phyloP scores from a whole-genome alignment of 2,797 vertebrate genomes.

The Pelodytes ibericus region DNA sequence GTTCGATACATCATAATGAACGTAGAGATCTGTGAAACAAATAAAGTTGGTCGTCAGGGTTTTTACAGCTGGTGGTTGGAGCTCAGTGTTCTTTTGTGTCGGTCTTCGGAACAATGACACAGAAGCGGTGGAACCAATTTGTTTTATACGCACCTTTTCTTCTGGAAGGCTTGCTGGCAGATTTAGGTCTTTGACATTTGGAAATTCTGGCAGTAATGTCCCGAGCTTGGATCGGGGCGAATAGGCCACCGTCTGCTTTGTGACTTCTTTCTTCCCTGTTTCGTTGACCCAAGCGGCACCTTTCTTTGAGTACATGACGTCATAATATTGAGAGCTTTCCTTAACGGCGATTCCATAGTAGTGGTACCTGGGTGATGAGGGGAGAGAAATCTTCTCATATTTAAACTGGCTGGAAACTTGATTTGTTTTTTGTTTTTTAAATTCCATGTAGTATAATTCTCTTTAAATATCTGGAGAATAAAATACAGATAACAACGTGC shows the following conservation, averaged over 20 bases:
- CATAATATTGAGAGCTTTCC: constrained; percentile 96
- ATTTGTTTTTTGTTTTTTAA: too few species aligned
- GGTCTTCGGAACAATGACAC: constrained; percentile 56
- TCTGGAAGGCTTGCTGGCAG: constrained; percentile 96
- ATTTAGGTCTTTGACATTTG: constrained; percentile 99
- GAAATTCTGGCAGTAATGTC: constrained; percentile 97
- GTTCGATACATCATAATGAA: constrained; percentile 99
- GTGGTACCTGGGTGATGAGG: constrained; percentile 83
- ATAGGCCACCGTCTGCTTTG: constrained; percentile 99
- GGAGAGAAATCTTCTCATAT: constrained; percentile 5
- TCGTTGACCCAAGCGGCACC: constrained; percentile 98
- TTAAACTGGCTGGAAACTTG: too few species aligned
- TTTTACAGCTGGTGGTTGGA: neutral
- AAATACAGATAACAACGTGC: too few species aligned
- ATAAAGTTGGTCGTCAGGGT: constrained; percentile 23
- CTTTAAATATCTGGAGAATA: too few species aligned
- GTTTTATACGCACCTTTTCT: constrained; percentile 91
- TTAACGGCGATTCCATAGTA: constrained; percentile 99
- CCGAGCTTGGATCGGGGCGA: constrained; percentile 99
- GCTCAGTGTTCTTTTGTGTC: neutral
- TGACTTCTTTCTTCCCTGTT: constrained; percentile 98
- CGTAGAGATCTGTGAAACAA: constrained; percentile 87
- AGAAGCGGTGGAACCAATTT: constrained; percentile 71
- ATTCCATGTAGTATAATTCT: too few species aligned
- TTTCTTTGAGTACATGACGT: constrained; percentile 99